phyloP scores from a whole-genome alignment of 2,113 vertebrate genomes.

The Takifugu flavidus region DNA sequence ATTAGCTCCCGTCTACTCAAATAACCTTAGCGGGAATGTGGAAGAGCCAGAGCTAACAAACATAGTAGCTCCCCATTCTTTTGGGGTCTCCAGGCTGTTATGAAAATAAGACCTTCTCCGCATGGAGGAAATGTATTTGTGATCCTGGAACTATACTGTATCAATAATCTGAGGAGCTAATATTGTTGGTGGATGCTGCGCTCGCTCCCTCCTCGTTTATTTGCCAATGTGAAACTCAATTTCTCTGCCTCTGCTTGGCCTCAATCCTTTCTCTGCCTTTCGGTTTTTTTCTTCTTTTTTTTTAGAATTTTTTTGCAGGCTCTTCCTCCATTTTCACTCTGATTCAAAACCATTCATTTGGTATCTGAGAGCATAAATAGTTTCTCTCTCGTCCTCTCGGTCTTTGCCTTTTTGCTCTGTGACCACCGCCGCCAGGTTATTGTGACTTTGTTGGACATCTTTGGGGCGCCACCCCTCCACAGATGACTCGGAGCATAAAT shows the following conservation, averaged over 20 bases:
- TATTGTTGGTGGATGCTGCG: constrained; percentile 52
- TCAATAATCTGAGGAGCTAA: constrained; percentile 60
- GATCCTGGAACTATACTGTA: constrained; percentile 60
- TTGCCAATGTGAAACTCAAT: constrained; percentile 64
- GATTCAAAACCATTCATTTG: constrained; percentile 49
- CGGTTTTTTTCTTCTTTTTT: constrained; percentile 13
- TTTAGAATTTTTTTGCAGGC: constrained; percentile 35
- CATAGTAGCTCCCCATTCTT: constrained; percentile 41
- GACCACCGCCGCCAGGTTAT: background rate
- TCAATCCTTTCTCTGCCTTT: constrained; percentile 24
- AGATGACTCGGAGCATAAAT: constrained; percentile 58
- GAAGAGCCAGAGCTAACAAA: constrained; percentile 59
- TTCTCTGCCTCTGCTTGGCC: constrained; percentile 48
- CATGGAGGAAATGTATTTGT: constrained; percentile 47
- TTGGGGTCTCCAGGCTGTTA: constrained; percentile 50
- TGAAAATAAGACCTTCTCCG: constrained; percentile 56
- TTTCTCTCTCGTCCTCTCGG: constrained; percentile 51
- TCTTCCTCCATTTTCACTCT: constrained; percentile 28
- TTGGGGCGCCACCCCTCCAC: constrained; percentile 29
- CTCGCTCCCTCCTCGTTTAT: constrained; percentile 59
- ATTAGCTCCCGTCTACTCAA: constrained; percentile 57
- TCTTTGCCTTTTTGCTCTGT: constrained; percentile 29
- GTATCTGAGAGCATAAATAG: constrained; percentile 49
- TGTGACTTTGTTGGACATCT: constrained; percentile 43
- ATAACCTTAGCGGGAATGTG: constrained; percentile 50